Percentiles rank a stretch among this genome's conserved stretches.
Evolutionary conservation across 2,797 vertebrate genomes (phyloP).

Genomic region (Hoplostethus atlanticus): DNA sequence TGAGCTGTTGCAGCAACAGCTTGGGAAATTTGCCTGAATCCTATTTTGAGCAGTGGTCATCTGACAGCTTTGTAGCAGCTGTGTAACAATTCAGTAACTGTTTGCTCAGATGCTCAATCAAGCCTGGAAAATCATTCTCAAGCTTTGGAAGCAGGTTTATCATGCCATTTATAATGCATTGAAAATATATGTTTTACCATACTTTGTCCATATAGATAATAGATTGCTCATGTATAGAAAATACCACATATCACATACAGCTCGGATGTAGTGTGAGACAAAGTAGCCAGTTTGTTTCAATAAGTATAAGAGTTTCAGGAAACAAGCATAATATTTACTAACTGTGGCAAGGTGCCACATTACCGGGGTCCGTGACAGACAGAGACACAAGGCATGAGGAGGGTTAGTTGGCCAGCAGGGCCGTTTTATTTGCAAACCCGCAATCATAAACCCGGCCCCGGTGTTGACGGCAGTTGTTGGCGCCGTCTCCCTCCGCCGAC

Average conservation of each 20-base stretch:
- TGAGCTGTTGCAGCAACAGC: slow-evolving; percentile 56
- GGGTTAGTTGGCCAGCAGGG: too few species aligned
- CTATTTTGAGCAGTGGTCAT: slow-evolving; percentile 55
- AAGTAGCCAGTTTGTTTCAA: too few species aligned
- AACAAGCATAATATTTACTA: background rate
- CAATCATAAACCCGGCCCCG: too few species aligned
- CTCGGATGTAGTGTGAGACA: background rate
- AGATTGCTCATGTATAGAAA: background rate
- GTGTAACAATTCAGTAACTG: slow-evolving; percentile 57
- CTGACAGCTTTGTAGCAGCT: slow-evolving; percentile 58
- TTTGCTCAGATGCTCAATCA: slow-evolving; percentile 41
- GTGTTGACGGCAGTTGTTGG: too few species aligned
- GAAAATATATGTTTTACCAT: background rate
- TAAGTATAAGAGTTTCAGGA: background rate
- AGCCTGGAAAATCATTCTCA: slow-evolving; percentile 22
- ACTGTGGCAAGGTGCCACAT: too few species aligned
- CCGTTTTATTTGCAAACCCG: too few species aligned
- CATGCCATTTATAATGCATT: slow-evolving; percentile 20
- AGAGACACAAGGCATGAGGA: too few species aligned
- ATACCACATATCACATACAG: slow-evolving; percentile 7
- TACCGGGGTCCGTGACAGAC: too few species aligned
- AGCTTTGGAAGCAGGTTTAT: slow-evolving; percentile 37
- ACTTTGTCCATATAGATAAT: slow-evolving; percentile 18
- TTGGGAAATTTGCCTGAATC: slow-evolving; percentile 63
- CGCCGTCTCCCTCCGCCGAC: too few species aligned